Percentiles rank a stretch among this genome's conserved stretches.
Evolutionary conservation across 2,797 vertebrate species (phyloP).

Genomic region (Gymnodraco acuticeps): DNA sequence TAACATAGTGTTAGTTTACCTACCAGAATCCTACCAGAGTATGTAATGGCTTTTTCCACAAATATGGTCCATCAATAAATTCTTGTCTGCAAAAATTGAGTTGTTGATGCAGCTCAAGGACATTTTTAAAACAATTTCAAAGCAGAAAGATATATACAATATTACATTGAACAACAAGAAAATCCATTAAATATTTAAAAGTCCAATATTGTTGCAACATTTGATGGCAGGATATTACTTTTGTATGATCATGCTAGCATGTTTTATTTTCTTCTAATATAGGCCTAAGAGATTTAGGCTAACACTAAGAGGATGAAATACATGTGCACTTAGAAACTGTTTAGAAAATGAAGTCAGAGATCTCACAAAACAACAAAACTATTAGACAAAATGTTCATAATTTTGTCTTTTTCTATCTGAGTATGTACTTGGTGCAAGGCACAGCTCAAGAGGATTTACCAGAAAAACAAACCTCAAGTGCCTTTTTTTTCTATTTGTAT

Average conservation of each 20-base stretch:
- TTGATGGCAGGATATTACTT: conserved; percentile 14
- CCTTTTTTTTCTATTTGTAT: too few relatives aligned
- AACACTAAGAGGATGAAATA: conserved; percentile 38
- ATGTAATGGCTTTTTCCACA: neutral
- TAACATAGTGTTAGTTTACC: too few relatives aligned
- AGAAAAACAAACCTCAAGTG: too few relatives aligned
- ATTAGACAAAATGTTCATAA: neutral
- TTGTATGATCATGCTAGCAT: neutral
- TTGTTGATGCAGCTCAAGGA: neutral
- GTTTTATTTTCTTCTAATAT: conserved; percentile 9
- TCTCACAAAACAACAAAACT: neutral
- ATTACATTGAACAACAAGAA: neutral
- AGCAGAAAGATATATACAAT: neutral
- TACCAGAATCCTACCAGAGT: neutral
- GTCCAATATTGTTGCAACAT: neutral
- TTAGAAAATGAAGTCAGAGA: conserved; percentile 8
- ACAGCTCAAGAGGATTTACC: neutral
- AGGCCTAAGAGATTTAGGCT: conserved; percentile 3
- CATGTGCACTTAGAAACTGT: conserved; percentile 23
- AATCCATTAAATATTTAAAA: neutral
- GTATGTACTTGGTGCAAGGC: neutral
- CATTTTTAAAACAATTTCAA: neutral
- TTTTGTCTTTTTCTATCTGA: neutral
- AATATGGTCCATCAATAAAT: too few relatives aligned
- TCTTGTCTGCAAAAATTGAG: neutral